Evolutionary conservation across 2,888 invertebrate species (phyloP).

Genomic region (Priapulus caudatus): DNA sequence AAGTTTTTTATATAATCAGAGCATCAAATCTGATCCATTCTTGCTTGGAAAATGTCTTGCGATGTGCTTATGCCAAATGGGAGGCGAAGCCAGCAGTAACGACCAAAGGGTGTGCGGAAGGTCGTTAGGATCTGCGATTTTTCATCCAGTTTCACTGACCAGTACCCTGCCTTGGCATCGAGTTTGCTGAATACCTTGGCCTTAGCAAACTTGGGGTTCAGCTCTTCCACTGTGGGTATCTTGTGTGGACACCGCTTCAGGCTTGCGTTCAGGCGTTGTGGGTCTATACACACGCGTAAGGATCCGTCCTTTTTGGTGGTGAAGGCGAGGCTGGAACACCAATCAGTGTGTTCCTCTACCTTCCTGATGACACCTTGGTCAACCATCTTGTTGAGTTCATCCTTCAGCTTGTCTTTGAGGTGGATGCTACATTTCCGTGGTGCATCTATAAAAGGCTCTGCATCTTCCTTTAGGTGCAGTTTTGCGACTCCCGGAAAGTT

Average conservation of each 20-base stretch:
- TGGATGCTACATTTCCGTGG: slow-evolving; percentile 11
- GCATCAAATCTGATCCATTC: too few species aligned
- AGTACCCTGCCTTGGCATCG: too few species aligned
- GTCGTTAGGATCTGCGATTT: slow-evolving; percentile 17
- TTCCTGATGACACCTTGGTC: slow-evolving; percentile 11
- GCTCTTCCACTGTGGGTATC: too few species aligned
- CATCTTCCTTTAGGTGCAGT: neutral
- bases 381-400: slow-evolving; percentile 13
- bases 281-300: slow-evolving; percentile 18
- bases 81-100: too few species aligned
- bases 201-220: slow-evolving; percentile 14
- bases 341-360: slow-evolving; percentile 14
- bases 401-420: slow-evolving; percentile 10
- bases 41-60: too few species aligned
- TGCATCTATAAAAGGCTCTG: slow-evolving; percentile 11
- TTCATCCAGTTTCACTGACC: slow-evolving; percentile 14
- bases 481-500: slow-evolving; percentile 5
- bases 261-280: slow-evolving; percentile 14
- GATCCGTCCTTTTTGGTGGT: slow-evolving; percentile 8
- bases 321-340: slow-evolving; percentile 11
- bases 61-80: too few species aligned
- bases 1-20: too few species aligned
- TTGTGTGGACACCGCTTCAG: slow-evolving; percentile 16
- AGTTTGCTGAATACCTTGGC: slow-evolving; percentile 18
- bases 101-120: too few species aligned